phyloP scores from a whole-genome alignment of 2,113 vertebrate genomes.

The Hiodon tergisus region DNA sequence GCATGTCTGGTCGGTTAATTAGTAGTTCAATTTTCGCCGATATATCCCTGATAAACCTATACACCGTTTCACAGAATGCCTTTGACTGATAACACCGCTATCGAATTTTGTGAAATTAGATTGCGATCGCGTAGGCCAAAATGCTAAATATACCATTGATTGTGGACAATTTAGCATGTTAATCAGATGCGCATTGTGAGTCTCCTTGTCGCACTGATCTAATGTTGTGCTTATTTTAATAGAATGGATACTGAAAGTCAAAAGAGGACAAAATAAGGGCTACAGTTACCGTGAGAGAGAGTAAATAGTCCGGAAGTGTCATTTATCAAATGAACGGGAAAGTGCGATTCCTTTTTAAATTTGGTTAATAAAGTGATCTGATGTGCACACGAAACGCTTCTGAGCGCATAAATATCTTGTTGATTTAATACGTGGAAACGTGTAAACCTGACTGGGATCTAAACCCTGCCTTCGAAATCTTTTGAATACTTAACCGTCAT shows the following conservation, averaged over 20 bases:
- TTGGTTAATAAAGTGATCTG: too few species aligned
- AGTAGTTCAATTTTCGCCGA: conserved; percentile 33
- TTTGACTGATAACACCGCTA: conserved; percentile 45
- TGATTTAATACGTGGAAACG: too few species aligned
- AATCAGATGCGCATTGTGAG: conserved; percentile 24
- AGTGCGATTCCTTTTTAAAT: too few species aligned
- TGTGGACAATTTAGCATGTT: conserved; percentile 37
- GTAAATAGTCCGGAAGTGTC: too few species aligned
- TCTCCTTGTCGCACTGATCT: background rate
- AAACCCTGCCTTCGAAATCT: too few species aligned
- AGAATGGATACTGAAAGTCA: conserved; percentile 6
- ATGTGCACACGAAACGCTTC: too few species aligned
- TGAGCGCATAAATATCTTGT: too few species aligned
- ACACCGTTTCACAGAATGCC: conserved; percentile 43
- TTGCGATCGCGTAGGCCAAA: conserved; percentile 39
- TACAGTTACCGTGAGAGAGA: background rate
- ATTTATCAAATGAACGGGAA: too few species aligned
- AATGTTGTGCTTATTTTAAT: background rate
- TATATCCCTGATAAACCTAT: conserved; percentile 29
- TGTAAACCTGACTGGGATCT: too few species aligned
- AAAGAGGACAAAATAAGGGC: background rate
- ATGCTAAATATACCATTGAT: conserved; percentile 54
- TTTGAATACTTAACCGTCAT: too few species aligned
- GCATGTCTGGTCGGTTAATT: conserved; percentile 37
- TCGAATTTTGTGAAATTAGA: conserved; percentile 52